phyloP scores from a whole-genome alignment of 2,113 vertebrate species.

The Perognathus longimembris region DNA sequence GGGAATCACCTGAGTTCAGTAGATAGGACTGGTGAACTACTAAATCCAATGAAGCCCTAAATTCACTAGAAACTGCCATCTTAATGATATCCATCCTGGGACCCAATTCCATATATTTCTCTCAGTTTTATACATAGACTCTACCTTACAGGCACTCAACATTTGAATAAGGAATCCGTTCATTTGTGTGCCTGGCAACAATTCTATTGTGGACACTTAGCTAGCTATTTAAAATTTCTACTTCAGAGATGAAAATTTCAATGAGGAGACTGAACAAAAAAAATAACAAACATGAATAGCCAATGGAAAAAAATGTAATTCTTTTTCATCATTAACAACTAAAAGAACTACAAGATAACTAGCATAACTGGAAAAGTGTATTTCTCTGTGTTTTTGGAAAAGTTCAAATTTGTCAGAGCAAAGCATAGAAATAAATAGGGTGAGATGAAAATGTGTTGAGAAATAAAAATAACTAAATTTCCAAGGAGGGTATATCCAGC shows the following conservation, averaged over 20 bases:
- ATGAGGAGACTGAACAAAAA: conserved; percentile 34
- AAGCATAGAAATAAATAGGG: not conserved
- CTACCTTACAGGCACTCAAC: not conserved
- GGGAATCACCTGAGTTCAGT: not conserved
- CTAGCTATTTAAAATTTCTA: conserved; percentile 48
- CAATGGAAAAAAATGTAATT: not conserved
- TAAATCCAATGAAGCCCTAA: not conserved
- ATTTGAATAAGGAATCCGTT: conserved; percentile 36
- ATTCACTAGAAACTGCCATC: not conserved
- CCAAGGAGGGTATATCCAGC: conserved; percentile 31
- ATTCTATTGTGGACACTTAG: not conserved
- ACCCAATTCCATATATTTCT: not conserved
- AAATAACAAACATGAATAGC: conserved; percentile 6
- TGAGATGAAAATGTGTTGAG: conserved; percentile 18
- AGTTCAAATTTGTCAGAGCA: conserved; percentile 31
- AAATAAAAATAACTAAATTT: conserved; percentile 29
- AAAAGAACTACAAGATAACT: not conserved
- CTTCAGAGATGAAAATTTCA: conserved; percentile 56
- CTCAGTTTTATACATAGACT: not conserved
- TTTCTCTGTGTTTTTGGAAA: conserved; percentile 31
- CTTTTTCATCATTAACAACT: conserved; percentile 26
- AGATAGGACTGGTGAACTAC: not conserved
- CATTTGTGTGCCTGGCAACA: conserved; percentile 10
- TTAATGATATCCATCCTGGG: not conserved
- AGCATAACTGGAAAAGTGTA: not conserved